Percentiles rank a stretch among this genome's conserved stretches.
These are phyloP conservation scores for Astyanax mexicanus DNA, from an alignment of 2,797 vertebrate genomes.

Conservation along the genomic window DNA sequence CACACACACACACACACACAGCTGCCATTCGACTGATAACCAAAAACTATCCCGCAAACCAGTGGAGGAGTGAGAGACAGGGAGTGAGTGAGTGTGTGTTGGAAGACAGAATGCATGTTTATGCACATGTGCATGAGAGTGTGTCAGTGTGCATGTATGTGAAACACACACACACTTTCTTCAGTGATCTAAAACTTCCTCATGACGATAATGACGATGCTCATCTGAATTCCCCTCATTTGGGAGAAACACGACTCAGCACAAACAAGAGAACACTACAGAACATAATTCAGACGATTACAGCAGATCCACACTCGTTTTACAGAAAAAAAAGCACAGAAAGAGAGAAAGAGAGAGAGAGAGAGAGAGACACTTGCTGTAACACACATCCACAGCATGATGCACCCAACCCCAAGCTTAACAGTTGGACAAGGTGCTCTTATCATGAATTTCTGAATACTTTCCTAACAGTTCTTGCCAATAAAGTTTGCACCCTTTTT, in stretches of 20 bases:
- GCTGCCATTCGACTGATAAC: conserved; percentile 47
- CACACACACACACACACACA: conserved; percentile 41
- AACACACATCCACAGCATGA: too few relatives aligned
- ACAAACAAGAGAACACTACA: too few relatives aligned
- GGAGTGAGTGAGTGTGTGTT: too few relatives aligned
- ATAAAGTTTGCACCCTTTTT: too few relatives aligned
- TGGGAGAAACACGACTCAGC: too few relatives aligned
- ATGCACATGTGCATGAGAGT: neutral
- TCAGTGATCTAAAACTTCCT: neutral
- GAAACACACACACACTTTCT: neutral
- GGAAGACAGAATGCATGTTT: too few relatives aligned
- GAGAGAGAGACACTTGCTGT: neutral
- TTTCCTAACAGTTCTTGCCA: too few relatives aligned
- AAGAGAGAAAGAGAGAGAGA: conserved; percentile 23
- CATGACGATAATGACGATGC: neutral
- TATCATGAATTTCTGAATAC: too few relatives aligned
- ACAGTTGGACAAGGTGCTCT: too few relatives aligned
- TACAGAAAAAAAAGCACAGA: too few relatives aligned
- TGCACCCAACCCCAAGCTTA: too few relatives aligned
- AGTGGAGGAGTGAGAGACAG: conserved; percentile 10
- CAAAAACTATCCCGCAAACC: conserved; percentile 34
- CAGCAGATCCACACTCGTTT: neutral
- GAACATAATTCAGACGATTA: neutral
- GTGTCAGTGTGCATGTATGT: neutral
- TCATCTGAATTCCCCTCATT: too few relatives aligned